Evolutionary conservation across 1,140 invertebrate genomes (phyloP).

Genomic region (Aricia agestis): DNA sequence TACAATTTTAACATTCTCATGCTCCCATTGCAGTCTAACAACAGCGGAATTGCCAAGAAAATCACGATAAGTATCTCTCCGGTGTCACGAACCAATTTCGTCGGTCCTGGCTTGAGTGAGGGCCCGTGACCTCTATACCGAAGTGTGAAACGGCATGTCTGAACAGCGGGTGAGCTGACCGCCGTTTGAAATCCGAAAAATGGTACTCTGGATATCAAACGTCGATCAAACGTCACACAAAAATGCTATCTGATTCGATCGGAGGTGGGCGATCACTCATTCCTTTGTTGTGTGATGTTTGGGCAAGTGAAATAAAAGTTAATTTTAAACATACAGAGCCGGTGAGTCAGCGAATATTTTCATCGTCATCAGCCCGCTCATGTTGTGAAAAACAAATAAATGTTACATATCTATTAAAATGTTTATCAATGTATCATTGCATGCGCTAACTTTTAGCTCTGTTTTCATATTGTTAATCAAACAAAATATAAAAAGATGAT

Average conservation of each 20-base stretch:
- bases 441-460: too few species aligned
- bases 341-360: constrained; percentile 29
- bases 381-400: background rate
- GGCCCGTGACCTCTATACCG: constrained; percentile 63
- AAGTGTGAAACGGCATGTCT: constrained; percentile 67
- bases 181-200: constrained; percentile 49
- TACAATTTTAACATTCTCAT: constrained; percentile 58
- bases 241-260: constrained; percentile 64
- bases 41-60: constrained; percentile 65
- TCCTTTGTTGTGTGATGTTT: constrained; percentile 52
- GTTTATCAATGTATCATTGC: too few species aligned
- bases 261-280: constrained; percentile 55
- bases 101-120: constrained; percentile 68
- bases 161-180: constrained; percentile 62
- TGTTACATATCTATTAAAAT: too few species aligned
- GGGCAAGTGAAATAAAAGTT: constrained; percentile 41
- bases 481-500: too few species aligned
- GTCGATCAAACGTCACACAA: constrained; percentile 65
- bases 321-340: constrained; percentile 35
- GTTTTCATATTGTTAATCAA: too few species aligned
- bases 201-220: constrained; percentile 54
- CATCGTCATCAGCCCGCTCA: background rate
- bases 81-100: constrained; percentile 72
- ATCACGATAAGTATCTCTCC: constrained; percentile 70
- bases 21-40: constrained; percentile 61